These are phyloP conservation scores for Chionodraco myersi DNA, from an alignment of 2,113 vertebrate genomes.

Conservation along the genomic window DNA sequence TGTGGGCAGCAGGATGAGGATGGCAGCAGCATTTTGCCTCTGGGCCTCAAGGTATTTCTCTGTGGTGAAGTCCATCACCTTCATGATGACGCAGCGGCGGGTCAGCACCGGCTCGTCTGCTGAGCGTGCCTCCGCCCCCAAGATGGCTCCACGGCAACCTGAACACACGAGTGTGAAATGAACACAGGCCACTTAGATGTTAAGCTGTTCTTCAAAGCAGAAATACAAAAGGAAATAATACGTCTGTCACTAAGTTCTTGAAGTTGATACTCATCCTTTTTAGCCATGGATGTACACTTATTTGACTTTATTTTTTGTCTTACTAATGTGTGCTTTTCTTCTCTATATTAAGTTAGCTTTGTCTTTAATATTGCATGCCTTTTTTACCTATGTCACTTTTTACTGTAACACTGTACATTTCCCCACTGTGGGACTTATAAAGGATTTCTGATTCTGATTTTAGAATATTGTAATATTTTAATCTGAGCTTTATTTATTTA, in stretches of 20 bases:
- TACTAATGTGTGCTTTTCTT: no score
- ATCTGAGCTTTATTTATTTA: not conserved
- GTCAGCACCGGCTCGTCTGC: conserved; percentile 77
- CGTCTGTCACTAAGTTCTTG: no score
- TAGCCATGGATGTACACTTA: no score
- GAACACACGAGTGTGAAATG: not conserved
- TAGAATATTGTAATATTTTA: not conserved
- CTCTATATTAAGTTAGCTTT: no score
- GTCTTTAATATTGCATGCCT: no score
- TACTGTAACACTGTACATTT: no score
- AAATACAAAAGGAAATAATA: no score
- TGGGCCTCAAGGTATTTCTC: conserved; percentile 75
- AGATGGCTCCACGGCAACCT: conserved; percentile 83
- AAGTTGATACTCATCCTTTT: no score
- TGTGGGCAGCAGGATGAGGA: conserved; percentile 80
- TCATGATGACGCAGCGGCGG: conserved; percentile 84
- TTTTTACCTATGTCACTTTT: no score
- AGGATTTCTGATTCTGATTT: not conserved
- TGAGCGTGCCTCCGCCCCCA: conserved; percentile 81
- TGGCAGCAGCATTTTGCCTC: conserved; percentile 82
- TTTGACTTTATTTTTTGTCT: not conserved
- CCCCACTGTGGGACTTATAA: no score
- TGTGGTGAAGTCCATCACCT: conserved; percentile 79
- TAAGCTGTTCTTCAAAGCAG: not conserved
- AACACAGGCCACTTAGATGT: not conserved